These are phyloP conservation scores for Aricia agestis DNA, from an alignment of 1,140 invertebrate genomes.

Conservation along the genomic window DNA sequence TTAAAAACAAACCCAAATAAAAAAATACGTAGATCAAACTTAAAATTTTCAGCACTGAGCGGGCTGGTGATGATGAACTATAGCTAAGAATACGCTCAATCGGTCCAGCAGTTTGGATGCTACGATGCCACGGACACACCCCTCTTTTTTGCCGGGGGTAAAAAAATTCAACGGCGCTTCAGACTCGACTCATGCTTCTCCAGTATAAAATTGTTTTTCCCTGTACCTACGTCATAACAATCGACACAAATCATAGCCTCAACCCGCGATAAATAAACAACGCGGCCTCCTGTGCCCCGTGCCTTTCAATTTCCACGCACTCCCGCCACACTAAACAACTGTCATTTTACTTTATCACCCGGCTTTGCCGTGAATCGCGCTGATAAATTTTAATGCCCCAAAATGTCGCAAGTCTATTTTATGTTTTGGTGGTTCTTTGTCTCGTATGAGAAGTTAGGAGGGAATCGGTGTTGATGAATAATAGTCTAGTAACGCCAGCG, in stretches of 20 bases:
- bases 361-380: constrained; percentile 63
- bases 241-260: constrained; percentile 15
- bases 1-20: too few species aligned
- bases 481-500: too few species aligned
- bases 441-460: background rate
- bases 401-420: constrained; percentile 48
- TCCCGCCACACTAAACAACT: constrained; percentile 71
- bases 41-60: too few species aligned
- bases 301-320: constrained; percentile 71
- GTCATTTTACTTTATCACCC: constrained; percentile 74
- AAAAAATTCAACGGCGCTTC: too few species aligned
- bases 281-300: constrained; percentile 61
- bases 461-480: too few species aligned
- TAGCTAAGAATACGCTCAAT: too few species aligned
- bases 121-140: too few species aligned
- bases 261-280: constrained; percentile 66
- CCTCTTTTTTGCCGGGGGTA: too few species aligned
- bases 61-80: too few species aligned
- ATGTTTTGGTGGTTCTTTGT: constrained; percentile 25
- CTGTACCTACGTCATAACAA: background rate
- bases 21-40: too few species aligned
- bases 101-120: too few species aligned
- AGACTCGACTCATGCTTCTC: background rate
- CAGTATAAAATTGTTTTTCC: background rate
- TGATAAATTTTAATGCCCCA: constrained; percentile 72